Evolutionary conservation across 2,888 invertebrate genomes (phyloP).

Genomic region (Tipula vernalis): DNA sequence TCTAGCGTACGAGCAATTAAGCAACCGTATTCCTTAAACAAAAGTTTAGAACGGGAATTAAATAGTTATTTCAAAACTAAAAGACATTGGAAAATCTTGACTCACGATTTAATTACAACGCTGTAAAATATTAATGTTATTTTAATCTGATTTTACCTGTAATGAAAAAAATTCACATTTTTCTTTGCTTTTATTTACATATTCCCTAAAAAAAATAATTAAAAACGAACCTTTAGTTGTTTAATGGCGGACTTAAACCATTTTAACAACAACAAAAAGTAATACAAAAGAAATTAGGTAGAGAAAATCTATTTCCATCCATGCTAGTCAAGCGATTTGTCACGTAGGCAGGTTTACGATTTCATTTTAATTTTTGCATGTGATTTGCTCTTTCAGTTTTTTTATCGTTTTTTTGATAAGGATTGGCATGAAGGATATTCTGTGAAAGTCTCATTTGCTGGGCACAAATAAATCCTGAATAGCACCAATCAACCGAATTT

Average conservation of each 20-base stretch:
- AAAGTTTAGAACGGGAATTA: neutral
- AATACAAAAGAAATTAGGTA: too few species aligned
- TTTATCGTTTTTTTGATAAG: too few species aligned
- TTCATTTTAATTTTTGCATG: too few species aligned
- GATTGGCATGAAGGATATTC: too few species aligned
- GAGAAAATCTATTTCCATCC: too few species aligned
- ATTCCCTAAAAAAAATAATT: neutral
- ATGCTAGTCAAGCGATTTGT: too few species aligned
- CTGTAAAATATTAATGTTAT: neutral
- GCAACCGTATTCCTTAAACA: neutral
- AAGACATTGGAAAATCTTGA: neutral
- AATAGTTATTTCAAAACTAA: neutral
- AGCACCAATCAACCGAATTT: too few species aligned
- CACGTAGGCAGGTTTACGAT: too few species aligned
- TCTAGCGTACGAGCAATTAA: neutral
- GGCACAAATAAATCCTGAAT: too few species aligned
- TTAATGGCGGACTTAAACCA: neutral
- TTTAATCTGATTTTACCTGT: neutral
- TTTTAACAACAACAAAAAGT: too few species aligned
- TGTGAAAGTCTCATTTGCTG: too few species aligned
- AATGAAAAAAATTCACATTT: neutral
- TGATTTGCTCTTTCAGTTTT: too few species aligned
- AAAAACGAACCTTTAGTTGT: neutral
- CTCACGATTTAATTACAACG: neutral
- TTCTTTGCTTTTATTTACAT: neutral